Base-by-base conservation (phyloP, 2,113 vertebrate species). In the Pagrus major region DNA sequence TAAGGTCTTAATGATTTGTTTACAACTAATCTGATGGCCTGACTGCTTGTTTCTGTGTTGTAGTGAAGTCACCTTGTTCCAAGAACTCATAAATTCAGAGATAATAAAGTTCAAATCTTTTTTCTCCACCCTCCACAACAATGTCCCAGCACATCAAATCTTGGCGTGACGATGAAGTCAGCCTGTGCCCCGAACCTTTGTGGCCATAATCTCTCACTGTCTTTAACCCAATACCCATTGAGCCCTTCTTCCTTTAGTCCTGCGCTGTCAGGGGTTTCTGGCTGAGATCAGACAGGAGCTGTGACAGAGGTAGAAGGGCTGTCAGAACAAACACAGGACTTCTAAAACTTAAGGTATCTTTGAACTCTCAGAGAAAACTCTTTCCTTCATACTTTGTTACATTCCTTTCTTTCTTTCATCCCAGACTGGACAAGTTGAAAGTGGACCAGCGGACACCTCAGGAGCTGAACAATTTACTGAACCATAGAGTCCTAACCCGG, bases 401-500 rank as follows among this genome's bases (percentile, higher is more conserved):
- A 56, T 54, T n/a, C 6, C 3, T 59, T 5, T 70, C 44, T 63
- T 18, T 67, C 47, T 69, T n/a, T 69, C 29, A 14, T 49, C n/a
- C 11, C 89, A 96, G 95, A 82, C 59, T 86, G 23, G 94, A 95
- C 88, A 95, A 87, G 82, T 85, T 91, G 93, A 98, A 95, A 91
- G 89, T 68, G 63, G 94, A 92, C 47, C 95, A 90, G 65, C 94
- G 59, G 23, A 71, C 55, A 1, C 83, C 93, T 56, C 95, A 95
- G 85, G 97, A 98, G 85, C 71, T 93, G 66, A 99, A 98, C 91
- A 97, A 96, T 79, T 76, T 98, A 79, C 86, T 96, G 84, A 98
- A 97, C 88, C 98, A 97, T 74, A 90, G 95, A 81, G 92, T 89
- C 27, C 66, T 98, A 21, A 97, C 97, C 71, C 96, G 94, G 35